Percentiles rank a stretch among this genome's conserved stretches.
Evolutionary conservation across 2,113 vertebrate species (phyloP).

Genomic region (Collichthys lucidus): DNA sequence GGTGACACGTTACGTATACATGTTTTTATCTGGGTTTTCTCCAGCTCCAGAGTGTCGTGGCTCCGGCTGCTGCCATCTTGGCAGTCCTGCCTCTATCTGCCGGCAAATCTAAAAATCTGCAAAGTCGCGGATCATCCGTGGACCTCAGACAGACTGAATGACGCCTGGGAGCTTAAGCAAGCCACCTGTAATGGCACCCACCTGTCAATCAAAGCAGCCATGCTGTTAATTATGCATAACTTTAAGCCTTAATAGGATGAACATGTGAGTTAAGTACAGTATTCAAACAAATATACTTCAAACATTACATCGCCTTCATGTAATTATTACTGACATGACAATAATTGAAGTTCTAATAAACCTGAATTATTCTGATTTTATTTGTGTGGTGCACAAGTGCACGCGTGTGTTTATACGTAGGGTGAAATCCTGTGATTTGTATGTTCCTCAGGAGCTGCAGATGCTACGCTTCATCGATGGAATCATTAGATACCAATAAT

Average conservation of each 20-base stretch:
- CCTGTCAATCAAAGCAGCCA: too few species aligned
- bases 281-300: background rate
- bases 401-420: background rate
- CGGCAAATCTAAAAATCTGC: too few species aligned
- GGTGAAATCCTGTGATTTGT: background rate
- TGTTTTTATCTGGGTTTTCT: background rate
- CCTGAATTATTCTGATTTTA: background rate
- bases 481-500: conserved; percentile 56
- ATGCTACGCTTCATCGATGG: conserved; percentile 24
- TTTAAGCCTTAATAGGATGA: too few species aligned
- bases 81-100: too few species aligned
- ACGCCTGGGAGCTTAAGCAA: too few species aligned
- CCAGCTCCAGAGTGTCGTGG: background rate
- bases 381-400: background rate
- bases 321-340: background rate
- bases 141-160: too few species aligned
- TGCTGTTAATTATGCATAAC: too few species aligned
- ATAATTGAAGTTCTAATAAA: background rate
- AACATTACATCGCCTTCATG: background rate
- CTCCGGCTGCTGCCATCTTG: too few species aligned
- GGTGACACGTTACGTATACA: background rate
- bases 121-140: too few species aligned
- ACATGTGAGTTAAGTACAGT: background rate
- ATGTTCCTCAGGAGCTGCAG: conserved; percentile 8
- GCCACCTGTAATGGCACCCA: too few species aligned